These are phyloP conservation scores for Cromileptes altivelis DNA, from an alignment of 2,113 vertebrate genomes.

Conservation along the genomic window DNA sequence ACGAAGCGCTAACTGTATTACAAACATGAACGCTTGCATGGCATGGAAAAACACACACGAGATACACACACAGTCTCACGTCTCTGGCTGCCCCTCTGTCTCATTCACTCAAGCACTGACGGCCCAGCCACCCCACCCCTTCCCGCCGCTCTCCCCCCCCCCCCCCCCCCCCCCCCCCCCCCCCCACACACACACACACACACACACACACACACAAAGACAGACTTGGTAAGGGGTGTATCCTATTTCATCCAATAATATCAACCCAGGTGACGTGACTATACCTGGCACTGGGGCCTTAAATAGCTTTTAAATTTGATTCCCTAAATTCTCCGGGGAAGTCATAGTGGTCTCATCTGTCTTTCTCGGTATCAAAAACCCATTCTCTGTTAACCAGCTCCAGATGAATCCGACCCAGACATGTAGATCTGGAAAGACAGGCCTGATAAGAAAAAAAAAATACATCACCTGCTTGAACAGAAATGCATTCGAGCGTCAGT, in stretches of 20 bases:
- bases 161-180: not conserved
- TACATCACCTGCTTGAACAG: slow-evolving; percentile 7
- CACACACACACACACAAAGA: slow-evolving; percentile 11
- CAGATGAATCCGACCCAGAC: slow-evolving; percentile 44
- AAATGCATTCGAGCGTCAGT: not conserved
- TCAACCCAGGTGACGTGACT: slow-evolving; percentile 64
- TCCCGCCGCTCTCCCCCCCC: not conserved
- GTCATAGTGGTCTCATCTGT: slow-evolving; percentile 65
- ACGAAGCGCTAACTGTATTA: slow-evolving; percentile 60
- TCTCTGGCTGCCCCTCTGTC: slow-evolving; percentile 38
- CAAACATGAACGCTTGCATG: slow-evolving; percentile 51
- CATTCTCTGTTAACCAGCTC: slow-evolving; percentile 45
- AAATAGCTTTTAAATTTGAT: slow-evolving; percentile 79
- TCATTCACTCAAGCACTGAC: slow-evolving; percentile 54
- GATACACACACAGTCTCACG: slow-evolving; percentile 30
- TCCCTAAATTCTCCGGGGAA: slow-evolving; percentile 66
- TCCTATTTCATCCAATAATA: slow-evolving; percentile 69
- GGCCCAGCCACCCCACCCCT: slow-evolving; percentile 1
- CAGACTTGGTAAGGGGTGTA: slow-evolving; percentile 38
- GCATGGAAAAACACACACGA: slow-evolving; percentile 9
- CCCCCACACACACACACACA: not conserved
- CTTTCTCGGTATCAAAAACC: slow-evolving; percentile 54
- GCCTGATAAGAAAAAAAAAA: not conserved
- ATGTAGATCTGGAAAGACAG: slow-evolving; percentile 16
- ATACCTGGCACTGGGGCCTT: slow-evolving; percentile 65